Evolutionary conservation across 2,888 invertebrate species (phyloP).

Genomic region (Calephelis perditalis): DNA sequence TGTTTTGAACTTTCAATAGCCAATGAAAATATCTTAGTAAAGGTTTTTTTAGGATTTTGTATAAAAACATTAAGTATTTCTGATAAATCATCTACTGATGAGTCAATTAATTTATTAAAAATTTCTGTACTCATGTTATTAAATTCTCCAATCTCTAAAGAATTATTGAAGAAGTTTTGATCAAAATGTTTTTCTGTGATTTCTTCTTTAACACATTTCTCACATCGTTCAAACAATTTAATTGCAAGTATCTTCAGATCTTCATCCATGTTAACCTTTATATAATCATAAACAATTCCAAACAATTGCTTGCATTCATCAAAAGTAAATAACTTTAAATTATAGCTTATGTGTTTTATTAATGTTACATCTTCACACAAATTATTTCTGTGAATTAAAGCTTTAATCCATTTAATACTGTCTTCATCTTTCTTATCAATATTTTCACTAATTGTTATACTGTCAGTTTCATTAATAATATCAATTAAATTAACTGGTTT

Average conservation of each 20-base stretch:
- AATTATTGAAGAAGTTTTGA: constrained; percentile 43
- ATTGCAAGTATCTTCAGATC: constrained; percentile 39
- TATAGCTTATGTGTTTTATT: constrained; percentile 39
- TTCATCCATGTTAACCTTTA: constrained; percentile 37
- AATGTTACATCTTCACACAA: constrained; percentile 43
- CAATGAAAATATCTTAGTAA: constrained; percentile 47
- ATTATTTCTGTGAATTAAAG: constrained; percentile 47
- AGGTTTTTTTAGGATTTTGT: constrained; percentile 55
- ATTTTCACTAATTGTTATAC: constrained; percentile 44
- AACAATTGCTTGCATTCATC: constrained; percentile 45
- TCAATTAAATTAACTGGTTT: constrained; percentile 53
- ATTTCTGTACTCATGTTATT: constrained; percentile 43
- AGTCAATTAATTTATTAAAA: constrained; percentile 57
- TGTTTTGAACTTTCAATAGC: constrained; percentile 53
- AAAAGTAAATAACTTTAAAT: constrained; percentile 42
- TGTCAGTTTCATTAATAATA: constrained; percentile 45
- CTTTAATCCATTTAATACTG: constrained; percentile 49
- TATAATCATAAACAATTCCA: constrained; percentile 36
- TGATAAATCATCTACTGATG: constrained; percentile 43
- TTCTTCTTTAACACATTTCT: constrained; percentile 38
- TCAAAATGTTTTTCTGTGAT: constrained; percentile 48
- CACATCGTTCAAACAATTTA: constrained; percentile 49
- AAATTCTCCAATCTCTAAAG: constrained; percentile 41
- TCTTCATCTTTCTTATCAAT: constrained; percentile 42
- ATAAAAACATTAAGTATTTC: constrained; percentile 52